A percentile compares a stretch with the other conserved stretches of the same genome.
Conservation (phyloP, 2,113 vertebrate species). For the Dipodomys ordii region DNA sequence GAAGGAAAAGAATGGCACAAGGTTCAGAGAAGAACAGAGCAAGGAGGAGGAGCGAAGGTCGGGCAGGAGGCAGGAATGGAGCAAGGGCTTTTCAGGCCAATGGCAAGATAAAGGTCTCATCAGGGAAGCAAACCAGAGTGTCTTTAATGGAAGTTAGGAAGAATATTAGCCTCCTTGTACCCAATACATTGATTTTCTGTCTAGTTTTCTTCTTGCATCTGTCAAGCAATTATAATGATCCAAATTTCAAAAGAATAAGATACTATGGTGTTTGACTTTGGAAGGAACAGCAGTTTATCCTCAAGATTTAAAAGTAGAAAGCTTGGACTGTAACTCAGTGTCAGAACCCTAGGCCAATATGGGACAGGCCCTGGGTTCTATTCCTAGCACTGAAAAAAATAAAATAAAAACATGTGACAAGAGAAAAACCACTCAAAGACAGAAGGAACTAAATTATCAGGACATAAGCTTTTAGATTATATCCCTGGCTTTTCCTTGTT, state of each 20-base stretch:
- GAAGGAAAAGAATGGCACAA: background rate
- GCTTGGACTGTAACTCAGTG: too few relatives aligned
- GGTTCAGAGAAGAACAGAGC: background rate
- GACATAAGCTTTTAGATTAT: background rate
- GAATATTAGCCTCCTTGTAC: background rate
- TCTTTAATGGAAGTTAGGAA: background rate
- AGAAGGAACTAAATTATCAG: background rate
- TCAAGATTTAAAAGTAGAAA: background rate
- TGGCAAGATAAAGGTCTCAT: background rate
- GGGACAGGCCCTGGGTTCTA: background rate
- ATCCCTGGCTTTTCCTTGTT: background rate
- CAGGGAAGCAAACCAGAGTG: background rate
- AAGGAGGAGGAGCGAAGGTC: background rate
- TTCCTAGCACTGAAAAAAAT: background rate
- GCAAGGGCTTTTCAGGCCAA: background rate
- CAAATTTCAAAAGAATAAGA: background rate
- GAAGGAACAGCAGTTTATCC: background rate
- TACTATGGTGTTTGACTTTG: background rate
- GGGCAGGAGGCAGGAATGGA: background rate
- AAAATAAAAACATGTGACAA: background rate
- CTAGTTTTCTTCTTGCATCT: background rate
- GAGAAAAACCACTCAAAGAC: slow-evolving; percentile 10
- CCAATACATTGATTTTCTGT: background rate
- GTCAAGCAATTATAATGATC: background rate
- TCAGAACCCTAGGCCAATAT: background rate